Evolutionary conservation across 2,113 vertebrate genomes (phyloP), one percentile per base, ranked within the genome.

Genomic region (Hydropotes inermis): DNA sequence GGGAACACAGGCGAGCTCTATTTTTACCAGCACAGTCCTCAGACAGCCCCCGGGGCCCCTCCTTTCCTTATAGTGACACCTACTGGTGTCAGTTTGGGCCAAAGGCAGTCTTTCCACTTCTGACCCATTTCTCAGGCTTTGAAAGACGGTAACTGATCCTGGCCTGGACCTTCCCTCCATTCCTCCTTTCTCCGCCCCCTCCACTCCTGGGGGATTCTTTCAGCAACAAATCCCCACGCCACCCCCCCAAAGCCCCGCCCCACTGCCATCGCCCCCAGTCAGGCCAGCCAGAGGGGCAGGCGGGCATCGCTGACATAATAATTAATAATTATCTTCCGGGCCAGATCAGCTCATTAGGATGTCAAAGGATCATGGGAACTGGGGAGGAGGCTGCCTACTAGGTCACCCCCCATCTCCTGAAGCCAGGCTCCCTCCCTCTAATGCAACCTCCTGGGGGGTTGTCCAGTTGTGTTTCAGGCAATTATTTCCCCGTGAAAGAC

Each of bases 121-220:
- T 4, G 67, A 96, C 97, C 97, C 94, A 97, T 94, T 97, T 97
- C 95, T 98, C 96, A 95, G 96, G 95, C 89, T 96, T 85, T n/a
- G 79, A 55, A 93, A 54, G 64, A 70, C 10, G 60, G n/a, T 57
- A 4, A 50, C 60, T 55, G 54, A 87, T n/a, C 74, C 52, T 52
- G 84, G 61, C 6, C 81, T 76, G 47, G 52, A 15, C 36, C 50
- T 93, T 76, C n/a, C 16, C 5, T 47, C 43, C 60, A 5, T 30
- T 36, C 54, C 33, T 50, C 19, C 43, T 64, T 13, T 57, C 23
- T 15, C 15, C 52, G 9, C 19, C 43, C 14, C 58, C 83, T 94
- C 27, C 28, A 64, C 30, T 47, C 79, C 74, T 74, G 50, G 86
- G 61, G 57, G 95, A 91, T 89, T 84, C 70, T 52, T 92, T 84